phyloP scores from a whole-genome alignment of 2,797 vertebrate genomes.

The Acropternis orthonyx region DNA sequence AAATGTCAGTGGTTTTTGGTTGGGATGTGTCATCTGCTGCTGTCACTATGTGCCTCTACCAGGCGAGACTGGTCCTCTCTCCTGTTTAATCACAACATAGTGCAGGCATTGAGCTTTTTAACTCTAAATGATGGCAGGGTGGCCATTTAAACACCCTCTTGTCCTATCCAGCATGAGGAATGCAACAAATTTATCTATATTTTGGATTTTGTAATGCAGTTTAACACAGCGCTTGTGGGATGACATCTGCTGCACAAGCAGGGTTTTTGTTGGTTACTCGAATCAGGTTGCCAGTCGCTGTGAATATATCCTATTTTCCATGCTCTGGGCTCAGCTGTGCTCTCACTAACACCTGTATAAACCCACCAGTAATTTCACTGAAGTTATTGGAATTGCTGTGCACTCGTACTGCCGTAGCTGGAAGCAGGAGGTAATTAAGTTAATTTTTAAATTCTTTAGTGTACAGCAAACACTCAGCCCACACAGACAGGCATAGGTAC shows the following conservation, averaged over 20 bases:
- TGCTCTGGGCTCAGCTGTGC: background rate
- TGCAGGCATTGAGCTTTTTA: background rate
- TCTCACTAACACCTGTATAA: background rate
- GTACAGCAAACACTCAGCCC: background rate
- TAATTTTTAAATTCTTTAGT: background rate
- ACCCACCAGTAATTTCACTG: background rate
- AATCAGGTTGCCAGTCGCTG: background rate
- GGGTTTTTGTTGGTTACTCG: background rate
- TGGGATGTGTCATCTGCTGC: background rate
- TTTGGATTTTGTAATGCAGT: background rate
- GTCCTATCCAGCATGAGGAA: background rate
- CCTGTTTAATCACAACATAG: background rate
- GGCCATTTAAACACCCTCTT: background rate
- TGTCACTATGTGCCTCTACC: background rate
- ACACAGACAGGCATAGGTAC: background rate
- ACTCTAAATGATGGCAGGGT: background rate
- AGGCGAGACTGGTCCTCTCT: background rate
- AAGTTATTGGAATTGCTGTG: background rate
- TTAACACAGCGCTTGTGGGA: background rate
- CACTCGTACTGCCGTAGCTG: background rate
- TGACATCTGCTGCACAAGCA: background rate
- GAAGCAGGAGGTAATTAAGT: constrained; percentile 4
- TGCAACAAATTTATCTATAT: background rate
- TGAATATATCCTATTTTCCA: background rate
- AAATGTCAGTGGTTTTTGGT: background rate